Evolutionary conservation across 1,140 invertebrate genomes (phyloP), one percentile per base, ranked within the genome.

Genomic region (Cydia fagiglandana): DNA sequence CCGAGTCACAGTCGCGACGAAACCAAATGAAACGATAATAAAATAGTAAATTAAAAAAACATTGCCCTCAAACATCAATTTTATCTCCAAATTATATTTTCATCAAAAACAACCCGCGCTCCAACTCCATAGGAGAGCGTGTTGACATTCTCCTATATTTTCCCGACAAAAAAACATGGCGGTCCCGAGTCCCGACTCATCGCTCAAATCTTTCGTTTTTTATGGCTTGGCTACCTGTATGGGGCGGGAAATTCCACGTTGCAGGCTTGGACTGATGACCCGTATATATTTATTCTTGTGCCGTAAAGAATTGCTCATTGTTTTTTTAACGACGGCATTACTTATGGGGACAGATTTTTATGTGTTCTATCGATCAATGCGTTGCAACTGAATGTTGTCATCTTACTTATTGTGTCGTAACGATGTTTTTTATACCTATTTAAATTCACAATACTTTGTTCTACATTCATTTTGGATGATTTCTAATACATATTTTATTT

Each of bases 1-100:
- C 47, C 4, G 28, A 68, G 15, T 38, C 66, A n/a, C 66, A 70
- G 28, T 34, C 64, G 28, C 66, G 15, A 41, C 30, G 30, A 70
- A 34, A 41, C 66, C 7, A 17, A 68, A 70, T 70, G 30, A 70
- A 70, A 70, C 38, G 66, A 38, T 38, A 70, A 70, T 70, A 70
- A 45, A 70, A 70, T 70, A 70, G 66, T 70, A 70, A 70, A 70
- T 70, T 70, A 70, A 70, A 70, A 70, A 70, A 70, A 70, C 66
- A 70, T 70, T 41, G 38, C 45, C 30, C 66, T 34, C 66, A 38
- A 70, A 38, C 66, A 70, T 70, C 66, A 70, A 70, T 70, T 70
- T 70, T 70, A 45, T 20, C 38, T 70, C 66, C 66, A 70, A 70
- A 70, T 70, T 70, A 70, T 70, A 70, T 70, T 70, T 45, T 70